Conservation (phyloP, 2,797 vertebrate species). For the Thunnus albacares region DNA sequence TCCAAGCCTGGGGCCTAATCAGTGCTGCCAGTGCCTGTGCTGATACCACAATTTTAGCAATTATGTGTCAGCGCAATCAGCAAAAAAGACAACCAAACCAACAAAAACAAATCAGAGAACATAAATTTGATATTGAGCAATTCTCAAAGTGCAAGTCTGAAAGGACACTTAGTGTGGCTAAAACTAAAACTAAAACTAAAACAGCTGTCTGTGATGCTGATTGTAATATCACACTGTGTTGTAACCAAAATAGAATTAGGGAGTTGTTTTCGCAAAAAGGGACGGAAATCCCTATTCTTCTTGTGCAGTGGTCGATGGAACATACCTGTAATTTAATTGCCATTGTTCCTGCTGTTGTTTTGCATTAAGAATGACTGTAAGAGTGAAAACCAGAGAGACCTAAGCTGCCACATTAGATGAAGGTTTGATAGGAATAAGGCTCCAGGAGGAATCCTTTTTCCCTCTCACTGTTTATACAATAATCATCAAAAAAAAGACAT, state of each 20-base stretch:
- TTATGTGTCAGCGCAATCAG: conserved; percentile 46
- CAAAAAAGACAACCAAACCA: conserved; percentile 5
- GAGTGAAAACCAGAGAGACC: conserved; percentile 39
- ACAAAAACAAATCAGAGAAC: conserved; percentile 31
- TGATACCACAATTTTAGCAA: conserved; percentile 55
- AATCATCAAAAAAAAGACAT: conserved; percentile 27
- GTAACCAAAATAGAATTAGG: conserved; percentile 57
- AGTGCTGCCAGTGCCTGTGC: conserved; percentile 43
- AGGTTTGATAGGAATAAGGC: conserved; percentile 44
- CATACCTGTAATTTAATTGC: conserved; percentile 67
- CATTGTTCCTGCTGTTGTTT: conserved; percentile 62
- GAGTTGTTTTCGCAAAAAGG: conserved; percentile 47
- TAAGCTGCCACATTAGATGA: conserved; percentile 54
- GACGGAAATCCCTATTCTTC: conserved; percentile 39
- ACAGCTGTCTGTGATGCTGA: conserved; percentile 31
- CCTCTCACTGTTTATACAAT: conserved; percentile 30
- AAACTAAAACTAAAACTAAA: conserved; percentile 15
- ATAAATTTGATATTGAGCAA: conserved; percentile 34
- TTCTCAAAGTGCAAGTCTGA: conserved; percentile 41
- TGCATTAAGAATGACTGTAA: conserved; percentile 55
- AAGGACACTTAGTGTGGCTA: conserved; percentile 44
- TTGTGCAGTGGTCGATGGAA: conserved; percentile 47
- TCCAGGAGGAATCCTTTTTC: conserved; percentile 31
- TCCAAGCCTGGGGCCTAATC: conserved; percentile 13
- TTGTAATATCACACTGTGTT: conserved; percentile 33